Conservation (phyloP, 2,113 vertebrate species). For the Acanthochromis polyacanthus region DNA sequence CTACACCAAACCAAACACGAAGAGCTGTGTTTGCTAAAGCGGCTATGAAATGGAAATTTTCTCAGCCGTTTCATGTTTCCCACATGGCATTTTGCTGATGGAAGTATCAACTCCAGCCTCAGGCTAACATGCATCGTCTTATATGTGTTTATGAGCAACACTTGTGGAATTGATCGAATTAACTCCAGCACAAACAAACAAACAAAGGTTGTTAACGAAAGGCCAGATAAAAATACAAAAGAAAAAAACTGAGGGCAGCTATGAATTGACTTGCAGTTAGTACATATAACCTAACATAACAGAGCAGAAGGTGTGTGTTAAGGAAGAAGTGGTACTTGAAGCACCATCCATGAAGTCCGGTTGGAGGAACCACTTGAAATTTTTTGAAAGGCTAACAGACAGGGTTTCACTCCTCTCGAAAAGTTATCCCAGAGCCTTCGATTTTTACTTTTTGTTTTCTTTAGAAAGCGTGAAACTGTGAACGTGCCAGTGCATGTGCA, state of each 20-base stretch:
- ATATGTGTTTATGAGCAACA: not conserved
- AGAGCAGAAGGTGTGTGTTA: not conserved
- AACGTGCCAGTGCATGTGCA: not conserved
- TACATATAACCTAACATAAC: not conserved
- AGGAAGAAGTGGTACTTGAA: not conserved
- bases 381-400: not conserved
- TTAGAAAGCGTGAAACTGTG: not conserved
- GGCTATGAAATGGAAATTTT: conserved; percentile 3
- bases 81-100: conserved; percentile 7
- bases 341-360: not conserved
- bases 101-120: not conserved
- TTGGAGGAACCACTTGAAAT: not conserved
- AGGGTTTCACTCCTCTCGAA: no score
- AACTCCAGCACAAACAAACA: not conserved
- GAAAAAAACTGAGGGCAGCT: not conserved
- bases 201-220: conserved; percentile 6
- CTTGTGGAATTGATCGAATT: not conserved
- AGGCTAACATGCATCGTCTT: not conserved
- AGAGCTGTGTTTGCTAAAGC: conserved; percentile 26
- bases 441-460: not conserved
- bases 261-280: not conserved
- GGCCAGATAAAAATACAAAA: not conserved
- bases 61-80: conserved; percentile 6
- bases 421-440: no score
- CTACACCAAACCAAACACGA: conserved; percentile 13